phyloP scores from a whole-genome alignment of 2,888 invertebrate genomes.

The Pycnomerus fuliginosus region DNA sequence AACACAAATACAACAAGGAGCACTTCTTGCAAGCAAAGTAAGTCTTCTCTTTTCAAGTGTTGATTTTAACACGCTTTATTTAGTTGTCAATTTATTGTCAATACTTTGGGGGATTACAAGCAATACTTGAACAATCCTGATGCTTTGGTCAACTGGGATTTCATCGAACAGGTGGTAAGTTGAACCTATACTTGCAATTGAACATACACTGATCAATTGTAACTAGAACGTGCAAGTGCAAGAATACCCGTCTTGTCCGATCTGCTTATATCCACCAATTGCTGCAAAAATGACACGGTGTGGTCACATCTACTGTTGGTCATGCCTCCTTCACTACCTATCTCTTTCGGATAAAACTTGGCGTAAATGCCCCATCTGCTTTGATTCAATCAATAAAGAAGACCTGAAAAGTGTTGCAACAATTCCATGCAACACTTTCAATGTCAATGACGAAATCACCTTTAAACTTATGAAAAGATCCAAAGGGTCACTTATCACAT shows the following conservation, averaged over 20 bases:
- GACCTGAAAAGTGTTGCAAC: slow-evolving; percentile 79
- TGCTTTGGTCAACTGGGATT: slow-evolving; percentile 85
- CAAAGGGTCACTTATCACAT: slow-evolving; percentile 58
- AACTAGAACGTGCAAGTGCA: slow-evolving; percentile 62
- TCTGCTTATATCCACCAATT: slow-evolving; percentile 83
- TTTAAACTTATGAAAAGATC: slow-evolving; percentile 78
- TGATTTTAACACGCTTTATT: slow-evolving; percentile 29
- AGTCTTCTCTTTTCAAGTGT: slow-evolving; percentile 4
- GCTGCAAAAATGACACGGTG: slow-evolving; percentile 92
- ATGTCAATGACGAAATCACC: slow-evolving; percentile 67
- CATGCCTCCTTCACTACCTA: slow-evolving; percentile 90
- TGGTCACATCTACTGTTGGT: slow-evolving; percentile 96
- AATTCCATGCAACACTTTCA: slow-evolving; percentile 56
- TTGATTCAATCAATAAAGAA: slow-evolving; percentile 73
- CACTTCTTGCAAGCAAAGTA: slow-evolving; percentile 93
- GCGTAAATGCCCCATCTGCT: slow-evolving; percentile 91
- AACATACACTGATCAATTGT: background rate
- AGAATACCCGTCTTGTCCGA: slow-evolving; percentile 80
- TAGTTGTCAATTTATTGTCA: slow-evolving; percentile 95
- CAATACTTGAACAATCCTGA: slow-evolving; percentile 82
- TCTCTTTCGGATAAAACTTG: slow-evolving; percentile 80
- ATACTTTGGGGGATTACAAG: slow-evolving; percentile 75
- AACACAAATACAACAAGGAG: slow-evolving; percentile 86
- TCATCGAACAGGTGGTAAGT: slow-evolving; percentile 90
- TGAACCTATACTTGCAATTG: slow-evolving; percentile 29